phyloP scores from a whole-genome alignment of 2,113 vertebrate genomes.

The Paralichthys olivaceus region DNA sequence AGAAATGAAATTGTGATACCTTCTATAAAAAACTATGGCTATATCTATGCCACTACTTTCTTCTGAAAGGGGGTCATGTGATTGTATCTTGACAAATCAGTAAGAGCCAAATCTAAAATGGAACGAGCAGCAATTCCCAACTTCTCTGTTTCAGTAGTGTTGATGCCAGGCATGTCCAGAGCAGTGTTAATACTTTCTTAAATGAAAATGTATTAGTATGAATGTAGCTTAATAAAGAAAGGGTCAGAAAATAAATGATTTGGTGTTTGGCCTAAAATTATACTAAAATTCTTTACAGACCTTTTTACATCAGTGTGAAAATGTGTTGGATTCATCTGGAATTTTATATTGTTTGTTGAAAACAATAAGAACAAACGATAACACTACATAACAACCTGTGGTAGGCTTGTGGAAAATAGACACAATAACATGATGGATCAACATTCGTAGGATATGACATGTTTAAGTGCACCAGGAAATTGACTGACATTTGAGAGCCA shows the following conservation, averaged over 20 bases:
- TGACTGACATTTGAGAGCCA: neutral
- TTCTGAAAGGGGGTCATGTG: neutral
- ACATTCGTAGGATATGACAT: neutral
- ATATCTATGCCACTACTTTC: neutral
- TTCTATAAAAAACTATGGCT: constrained; percentile 24
- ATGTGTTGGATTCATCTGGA: no score
- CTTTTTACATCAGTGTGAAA: constrained; percentile 3
- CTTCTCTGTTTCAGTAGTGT: no score
- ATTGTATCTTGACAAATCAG: no score
- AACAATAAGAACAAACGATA: no score
- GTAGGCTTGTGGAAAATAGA: neutral
- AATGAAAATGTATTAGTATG: no score
- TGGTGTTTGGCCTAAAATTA: neutral
- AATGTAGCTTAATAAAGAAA: neutral
- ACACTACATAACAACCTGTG: no score
- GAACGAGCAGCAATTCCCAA: no score
- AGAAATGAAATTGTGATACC: constrained; percentile 36
- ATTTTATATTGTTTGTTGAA: no score
- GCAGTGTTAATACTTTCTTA: no score
- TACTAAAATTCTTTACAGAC: neutral
- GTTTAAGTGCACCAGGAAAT: neutral
- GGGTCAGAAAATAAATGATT: constrained; percentile 4
- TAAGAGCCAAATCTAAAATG: no score
- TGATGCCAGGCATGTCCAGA: no score
- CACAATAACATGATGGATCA: neutral